Evolutionary conservation across 2,888 invertebrate species (phyloP).

Genomic region (Metacarcinus magister): DNA sequence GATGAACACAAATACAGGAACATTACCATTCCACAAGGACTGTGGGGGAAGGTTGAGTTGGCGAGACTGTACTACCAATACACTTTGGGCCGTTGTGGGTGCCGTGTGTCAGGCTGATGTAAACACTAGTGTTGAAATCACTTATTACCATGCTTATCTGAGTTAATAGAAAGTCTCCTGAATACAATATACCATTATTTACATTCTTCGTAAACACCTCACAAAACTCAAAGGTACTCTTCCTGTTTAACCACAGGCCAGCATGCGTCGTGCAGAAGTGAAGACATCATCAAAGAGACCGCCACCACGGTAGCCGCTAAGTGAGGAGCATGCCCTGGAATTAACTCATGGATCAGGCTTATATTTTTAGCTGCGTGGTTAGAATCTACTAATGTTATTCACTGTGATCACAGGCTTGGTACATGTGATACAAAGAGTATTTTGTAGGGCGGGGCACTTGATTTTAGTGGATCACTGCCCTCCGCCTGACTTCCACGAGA

Average conservation of each 20-base stretch:
- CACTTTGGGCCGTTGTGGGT: background rate
- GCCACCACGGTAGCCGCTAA: background rate
- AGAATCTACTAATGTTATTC: background rate
- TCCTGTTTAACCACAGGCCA: background rate
- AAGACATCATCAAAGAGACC: background rate
- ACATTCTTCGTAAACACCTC: background rate
- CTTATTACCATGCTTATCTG: background rate
- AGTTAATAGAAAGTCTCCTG: background rate
- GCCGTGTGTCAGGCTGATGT: background rate
- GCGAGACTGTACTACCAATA: background rate
- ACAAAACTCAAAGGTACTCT: background rate
- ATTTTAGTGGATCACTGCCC: background rate
- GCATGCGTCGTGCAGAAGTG: background rate
- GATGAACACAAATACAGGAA: background rate
- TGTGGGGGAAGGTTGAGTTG: background rate
- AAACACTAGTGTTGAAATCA: background rate
- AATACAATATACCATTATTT: background rate
- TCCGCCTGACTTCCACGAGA: background rate
- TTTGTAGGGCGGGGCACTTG: background rate
- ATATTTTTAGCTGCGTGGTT: background rate
- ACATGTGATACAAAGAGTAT: background rate
- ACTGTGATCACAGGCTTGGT: background rate
- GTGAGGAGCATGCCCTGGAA: background rate
- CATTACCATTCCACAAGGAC: background rate
- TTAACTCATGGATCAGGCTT: background rate